phyloP scores from a whole-genome alignment of 1,140 invertebrate genomes.

The Atta colombica region DNA sequence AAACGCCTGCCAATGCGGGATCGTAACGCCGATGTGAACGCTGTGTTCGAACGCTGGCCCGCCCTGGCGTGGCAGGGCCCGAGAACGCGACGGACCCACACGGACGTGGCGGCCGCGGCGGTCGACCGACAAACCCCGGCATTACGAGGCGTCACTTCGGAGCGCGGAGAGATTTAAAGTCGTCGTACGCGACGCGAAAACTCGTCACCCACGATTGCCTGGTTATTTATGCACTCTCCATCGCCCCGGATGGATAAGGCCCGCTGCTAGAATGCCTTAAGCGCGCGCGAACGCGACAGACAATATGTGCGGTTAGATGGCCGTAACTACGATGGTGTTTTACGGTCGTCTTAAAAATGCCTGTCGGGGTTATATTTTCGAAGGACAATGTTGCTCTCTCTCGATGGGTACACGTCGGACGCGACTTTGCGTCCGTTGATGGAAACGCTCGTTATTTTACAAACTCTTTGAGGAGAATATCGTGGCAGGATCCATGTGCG shows the following conservation, averaged over 20 bases:
- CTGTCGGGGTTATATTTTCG: constrained; percentile 57
- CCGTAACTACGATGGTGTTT: constrained; percentile 68
- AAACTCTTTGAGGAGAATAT: constrained; percentile 2
- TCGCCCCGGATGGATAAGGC: constrained; percentile 28
- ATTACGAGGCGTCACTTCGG: constrained; percentile 82
- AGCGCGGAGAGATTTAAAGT: constrained; percentile 80
- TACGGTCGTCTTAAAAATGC: constrained; percentile 68
- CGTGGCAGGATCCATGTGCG: neutral
- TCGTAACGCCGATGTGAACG: constrained; percentile 74
- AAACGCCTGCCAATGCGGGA: constrained; percentile 85
- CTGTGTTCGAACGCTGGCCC: constrained; percentile 54
- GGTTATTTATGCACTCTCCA: constrained; percentile 76
- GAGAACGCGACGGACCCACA: neutral
- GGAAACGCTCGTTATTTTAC: constrained; percentile 21
- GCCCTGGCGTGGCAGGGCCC: neutral
- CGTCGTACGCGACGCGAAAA: constrained; percentile 81
- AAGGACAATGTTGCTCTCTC: constrained; percentile 54
- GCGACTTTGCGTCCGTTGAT: constrained; percentile 12
- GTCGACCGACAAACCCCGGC: constrained; percentile 68
- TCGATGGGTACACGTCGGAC: constrained; percentile 11
- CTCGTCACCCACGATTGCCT: constrained; percentile 81
- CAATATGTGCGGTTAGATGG: constrained; percentile 70
- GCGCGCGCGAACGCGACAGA: constrained; percentile 25
- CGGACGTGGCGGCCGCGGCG: neutral
- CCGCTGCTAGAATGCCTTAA: constrained; percentile 24